Percentiles rank a stretch among this genome's conserved stretches.
These are phyloP conservation scores for Acanthisitta chloris DNA, from an alignment of 2,113 vertebrate genomes.

Conservation along the genomic window DNA sequence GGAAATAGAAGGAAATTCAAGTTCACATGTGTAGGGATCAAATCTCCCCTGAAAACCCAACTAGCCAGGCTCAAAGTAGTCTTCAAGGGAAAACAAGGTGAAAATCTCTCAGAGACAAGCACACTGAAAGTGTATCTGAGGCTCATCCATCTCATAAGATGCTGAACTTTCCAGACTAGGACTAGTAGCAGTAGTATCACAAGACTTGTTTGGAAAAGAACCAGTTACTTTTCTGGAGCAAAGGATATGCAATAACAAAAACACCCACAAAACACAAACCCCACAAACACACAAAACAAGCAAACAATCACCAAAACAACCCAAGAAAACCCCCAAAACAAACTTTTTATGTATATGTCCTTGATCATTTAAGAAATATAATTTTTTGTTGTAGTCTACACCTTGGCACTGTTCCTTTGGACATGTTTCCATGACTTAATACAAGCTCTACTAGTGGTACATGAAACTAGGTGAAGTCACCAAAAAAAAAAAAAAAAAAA, in stretches of 20 bases:
- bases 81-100: background rate
- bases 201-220: background rate
- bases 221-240: background rate
- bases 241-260: background rate
- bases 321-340: background rate
- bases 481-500: no score
- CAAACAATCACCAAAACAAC: background rate
- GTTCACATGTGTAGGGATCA: background rate
- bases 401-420: background rate
- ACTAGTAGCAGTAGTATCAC: background rate
- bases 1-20: conserved; percentile 9
- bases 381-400: background rate
- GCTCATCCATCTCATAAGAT: background rate
- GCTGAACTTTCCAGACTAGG: background rate
- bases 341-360: background rate
- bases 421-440: background rate
- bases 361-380: background rate
- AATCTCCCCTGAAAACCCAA: background rate
- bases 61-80: background rate
- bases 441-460: background rate
- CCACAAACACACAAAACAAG: background rate
- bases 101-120: background rate
- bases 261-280: background rate
- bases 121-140: background rate
- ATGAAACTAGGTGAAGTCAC: background rate